Base-by-base conservation (phyloP, 2,797 vertebrate genomes). In the Myripristis murdjan region DNA sequence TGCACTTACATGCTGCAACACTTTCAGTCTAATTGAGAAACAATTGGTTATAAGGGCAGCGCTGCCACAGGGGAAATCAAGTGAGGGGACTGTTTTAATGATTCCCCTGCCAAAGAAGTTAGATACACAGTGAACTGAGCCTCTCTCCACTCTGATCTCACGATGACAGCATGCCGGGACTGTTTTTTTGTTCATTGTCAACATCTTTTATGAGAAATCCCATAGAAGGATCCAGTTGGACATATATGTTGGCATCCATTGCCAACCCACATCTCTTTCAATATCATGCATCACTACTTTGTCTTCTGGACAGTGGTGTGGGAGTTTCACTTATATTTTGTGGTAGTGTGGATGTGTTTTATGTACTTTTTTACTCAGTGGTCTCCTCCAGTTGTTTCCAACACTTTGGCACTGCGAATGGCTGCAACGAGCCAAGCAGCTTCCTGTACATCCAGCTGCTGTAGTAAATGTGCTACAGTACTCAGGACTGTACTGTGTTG, bases 401-500 rank as follows among this genome's bases (percentile, higher is more conserved):
- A 63, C 56, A 28, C 77, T 83, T 71, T 91, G 87, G 87, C 81
- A 64, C 15, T 15, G 24, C 20, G 56, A 56, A 46, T 2, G 0
- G 4, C 6, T 1, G 8, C 77, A 33, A 64, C 26, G 58, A 69
- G 90, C 91, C 91, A 77, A 91, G 88, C 80, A 84, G 83, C 86
- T 92, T 93, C 90, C 90, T 90, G 84, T 86, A 90, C 91, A 96
- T 97, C 89, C 94, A 95, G 87, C 89, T 79, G 77, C 91, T 93
- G 20, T 95, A 93, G 90, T 92, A 94, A 95, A 91, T 92, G 95
- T 95, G 76, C 83, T 77, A 52, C 71, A 77, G 72, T 39, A 46
- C 66, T 81, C 20, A 70, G 68, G 82, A 76, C 67, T 37, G 48
- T 31, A 47, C 26, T 79, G 73, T 70, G 65, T 74, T 76, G 77